Percentiles rank a stretch among this genome's conserved stretches.
Evolutionary conservation across 2,888 invertebrate genomes (phyloP).

Genomic region (Sepioteuthis lessoniana): DNA sequence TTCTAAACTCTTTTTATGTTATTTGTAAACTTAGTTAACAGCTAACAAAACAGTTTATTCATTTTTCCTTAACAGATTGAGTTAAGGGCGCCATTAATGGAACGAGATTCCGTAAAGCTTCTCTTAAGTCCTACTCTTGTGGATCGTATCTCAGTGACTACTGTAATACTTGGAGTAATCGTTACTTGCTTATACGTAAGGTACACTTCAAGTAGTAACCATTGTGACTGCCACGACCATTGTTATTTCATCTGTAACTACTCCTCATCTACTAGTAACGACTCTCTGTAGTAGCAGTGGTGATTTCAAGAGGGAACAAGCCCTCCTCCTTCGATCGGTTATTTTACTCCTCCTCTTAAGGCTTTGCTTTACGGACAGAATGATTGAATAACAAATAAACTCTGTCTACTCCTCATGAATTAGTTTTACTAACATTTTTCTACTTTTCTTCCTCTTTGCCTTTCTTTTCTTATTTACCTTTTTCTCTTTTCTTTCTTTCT

Average conservation of each 20-base stretch:
- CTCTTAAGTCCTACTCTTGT: not conserved
- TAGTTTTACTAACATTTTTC: not conserved
- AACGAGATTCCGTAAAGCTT: not conserved
- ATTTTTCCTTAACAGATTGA: no score
- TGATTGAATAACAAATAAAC: not conserved
- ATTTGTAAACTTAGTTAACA: no score
- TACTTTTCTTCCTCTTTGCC: not conserved
- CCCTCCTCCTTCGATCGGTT: not conserved
- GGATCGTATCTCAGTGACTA: not conserved
- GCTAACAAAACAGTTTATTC: no score
- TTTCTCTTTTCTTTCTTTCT: not conserved
- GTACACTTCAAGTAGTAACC: constrained; percentile 6
- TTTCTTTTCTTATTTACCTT: not conserved
- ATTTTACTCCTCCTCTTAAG: not conserved
- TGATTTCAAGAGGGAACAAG: not conserved
- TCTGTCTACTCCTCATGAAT: not conserved
- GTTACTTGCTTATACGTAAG: not conserved
- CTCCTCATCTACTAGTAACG: not conserved
- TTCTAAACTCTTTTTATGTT: no score
- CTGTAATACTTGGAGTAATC: not conserved
- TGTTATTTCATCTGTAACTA: not conserved
- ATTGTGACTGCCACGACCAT: not conserved
- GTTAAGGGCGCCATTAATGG: not conserved
- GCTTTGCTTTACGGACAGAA: not conserved
- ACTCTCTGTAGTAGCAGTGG: not conserved